Evolutionary conservation across 2,113 vertebrate genomes (phyloP).

Genomic region (Leptodactylus fuscus): DNA sequence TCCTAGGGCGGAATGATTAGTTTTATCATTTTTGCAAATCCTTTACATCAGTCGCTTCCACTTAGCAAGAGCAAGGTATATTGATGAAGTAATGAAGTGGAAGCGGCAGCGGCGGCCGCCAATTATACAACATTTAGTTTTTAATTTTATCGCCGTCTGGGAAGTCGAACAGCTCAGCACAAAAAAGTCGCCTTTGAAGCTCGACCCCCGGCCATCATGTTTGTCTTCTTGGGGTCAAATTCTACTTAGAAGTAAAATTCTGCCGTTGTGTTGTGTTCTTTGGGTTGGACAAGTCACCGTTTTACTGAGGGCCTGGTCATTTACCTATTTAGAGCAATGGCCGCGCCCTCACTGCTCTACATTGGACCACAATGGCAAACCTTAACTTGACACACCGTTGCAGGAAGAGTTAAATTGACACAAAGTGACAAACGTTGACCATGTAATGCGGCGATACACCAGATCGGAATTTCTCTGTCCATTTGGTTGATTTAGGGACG

Average conservation of each 20-base stretch:
- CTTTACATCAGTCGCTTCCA: slow-evolving; percentile 43
- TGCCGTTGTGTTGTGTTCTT: neutral
- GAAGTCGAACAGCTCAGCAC: neutral
- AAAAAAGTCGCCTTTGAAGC: slow-evolving; percentile 8
- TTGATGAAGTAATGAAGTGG: slow-evolving; percentile 45
- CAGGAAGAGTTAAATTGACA: no score
- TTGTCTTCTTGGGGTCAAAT: neutral
- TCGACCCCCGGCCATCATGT: neutral
- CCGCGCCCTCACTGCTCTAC: no score
- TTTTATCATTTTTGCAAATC: slow-evolving; percentile 55
- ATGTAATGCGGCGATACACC: no score
- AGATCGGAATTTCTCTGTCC: no score
- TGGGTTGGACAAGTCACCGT: neutral
- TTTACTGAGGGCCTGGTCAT: neutral
- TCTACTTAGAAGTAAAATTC: neutral
- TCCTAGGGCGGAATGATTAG: slow-evolving; percentile 54
- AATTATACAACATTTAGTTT: slow-evolving; percentile 32
- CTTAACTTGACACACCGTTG: no score
- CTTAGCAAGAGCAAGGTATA: slow-evolving; percentile 50
- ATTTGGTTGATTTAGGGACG: no score
- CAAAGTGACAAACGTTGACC: no score
- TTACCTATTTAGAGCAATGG: no score
- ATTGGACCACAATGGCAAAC: no score
- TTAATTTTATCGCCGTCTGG: slow-evolving; percentile 13
- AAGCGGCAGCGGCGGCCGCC: neutral